A percentile compares a stretch with the other conserved stretches of the same genome.
Conservation (phyloP, 1,140 invertebrate species). For the Chironomus striatipennis region DNA sequence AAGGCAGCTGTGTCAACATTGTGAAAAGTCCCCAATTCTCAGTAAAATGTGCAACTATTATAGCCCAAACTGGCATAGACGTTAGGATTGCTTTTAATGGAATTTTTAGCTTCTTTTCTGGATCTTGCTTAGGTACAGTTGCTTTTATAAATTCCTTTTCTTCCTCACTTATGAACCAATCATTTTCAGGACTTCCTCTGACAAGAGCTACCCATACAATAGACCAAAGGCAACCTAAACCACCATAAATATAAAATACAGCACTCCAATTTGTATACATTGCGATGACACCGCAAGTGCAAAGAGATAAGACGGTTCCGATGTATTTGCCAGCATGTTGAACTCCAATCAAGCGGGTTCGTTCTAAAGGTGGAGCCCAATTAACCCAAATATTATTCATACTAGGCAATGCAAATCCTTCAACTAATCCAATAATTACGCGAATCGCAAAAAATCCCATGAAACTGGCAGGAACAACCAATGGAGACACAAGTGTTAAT, state of each 20-base stretch:
- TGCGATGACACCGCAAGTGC: too few relatives aligned
- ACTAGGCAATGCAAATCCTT: too few relatives aligned
- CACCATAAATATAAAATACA: constrained; percentile 81
- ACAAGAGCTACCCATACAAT: constrained; percentile 69
- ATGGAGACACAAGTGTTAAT: constrained; percentile 68
- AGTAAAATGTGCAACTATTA: constrained; percentile 73
- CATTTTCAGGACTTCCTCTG: constrained; percentile 70
- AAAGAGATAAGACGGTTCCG: too few relatives aligned
- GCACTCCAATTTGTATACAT: constrained; percentile 53
- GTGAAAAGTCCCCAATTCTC: constrained; percentile 87
- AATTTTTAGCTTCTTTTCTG: constrained; percentile 45
- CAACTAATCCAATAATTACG: constrained; percentile 49
- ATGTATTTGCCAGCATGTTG: too few relatives aligned
- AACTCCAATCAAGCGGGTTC: too few relatives aligned
- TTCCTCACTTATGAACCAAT: constrained; percentile 68
- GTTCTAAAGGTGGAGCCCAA: too few relatives aligned
- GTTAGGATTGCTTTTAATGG: constrained; percentile 73
- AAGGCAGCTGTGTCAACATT: constrained; percentile 88
- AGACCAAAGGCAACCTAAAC: constrained; percentile 76
- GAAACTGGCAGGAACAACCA: constrained; percentile 56
- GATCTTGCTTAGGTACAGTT: constrained; percentile 56
- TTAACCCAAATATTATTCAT: too few relatives aligned
- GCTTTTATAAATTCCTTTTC: constrained; percentile 83
- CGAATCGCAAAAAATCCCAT: constrained; percentile 57
- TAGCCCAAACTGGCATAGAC: constrained; percentile 77